Base-by-base conservation (phyloP, 2,113 vertebrate species). In the Crypturellus undulatus region DNA sequence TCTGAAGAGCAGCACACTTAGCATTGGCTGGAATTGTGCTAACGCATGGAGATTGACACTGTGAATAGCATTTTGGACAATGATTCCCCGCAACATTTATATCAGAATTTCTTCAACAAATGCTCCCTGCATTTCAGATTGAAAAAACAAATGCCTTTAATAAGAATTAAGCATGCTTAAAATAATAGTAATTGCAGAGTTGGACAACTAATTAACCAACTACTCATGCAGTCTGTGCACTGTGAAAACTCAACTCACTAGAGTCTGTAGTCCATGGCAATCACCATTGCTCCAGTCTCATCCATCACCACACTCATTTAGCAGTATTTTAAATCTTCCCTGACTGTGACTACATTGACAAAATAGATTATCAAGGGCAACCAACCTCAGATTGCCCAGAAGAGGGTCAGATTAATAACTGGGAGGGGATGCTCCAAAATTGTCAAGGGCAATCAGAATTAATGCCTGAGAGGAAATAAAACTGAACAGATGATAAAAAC, bases 381-480 rank as follows among this genome's bases (percentile, higher is more conserved):
- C 62, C 38, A 89, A 84, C 59, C 75, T 92, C 62, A 90, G 63
- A 89, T n/a, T 87, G 54, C 21, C 67, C 63, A 89, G 60, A 82
- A 86, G 49, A 90, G 71, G 77, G 80, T 95, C 93, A 94, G 81
- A 92, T 87, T 95, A 65, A 89, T 93, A 93, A 96, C 78, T 88
- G n/a, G 36, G 28, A 79, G 16, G 14, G 42, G 47, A 14, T 69
- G 13, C 43, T 88, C 60, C 17, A 11, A 90, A 95, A 87, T 32
- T 94, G 75, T 88, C 77, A 89, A 87, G 77, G 70, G 59, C 59
- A 84, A 94, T 93, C 58, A 92, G 77, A 87, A 79, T 92, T 94
- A 94, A 76, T 90, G 62, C 36, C 90, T 87, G 58, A 73, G 59
- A 90, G 32, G 86, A 94, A 94, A 87, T 90, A 95, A 96, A 95